Base-by-base conservation (phyloP, 2,888 invertebrate genomes). In the Holacanthella duospinosa region DNA sequence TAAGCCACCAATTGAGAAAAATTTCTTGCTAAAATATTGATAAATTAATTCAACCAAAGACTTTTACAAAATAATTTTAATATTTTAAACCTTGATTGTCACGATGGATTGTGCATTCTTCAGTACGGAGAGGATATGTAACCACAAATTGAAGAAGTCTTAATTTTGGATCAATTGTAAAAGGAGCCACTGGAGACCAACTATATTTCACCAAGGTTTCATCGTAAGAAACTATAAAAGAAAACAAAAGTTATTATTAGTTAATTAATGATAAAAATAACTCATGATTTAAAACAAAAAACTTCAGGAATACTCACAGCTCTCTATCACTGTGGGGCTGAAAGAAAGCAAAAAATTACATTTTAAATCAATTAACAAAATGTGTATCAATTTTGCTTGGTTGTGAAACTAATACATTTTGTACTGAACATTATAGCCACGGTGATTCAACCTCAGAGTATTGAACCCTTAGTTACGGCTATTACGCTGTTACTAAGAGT, bases 111-210 rank as follows among this genome's bases (percentile, higher is more conserved):
- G 60, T 16, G 21, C 21, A n/a, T 60, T 60, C 54, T 19, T 60
- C 54, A 6, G 16, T 77, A 63, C 86, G 80, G 62, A 87, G 74
- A 0, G 88, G 88, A 68, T 86, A 81, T 0, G 85, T 86, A 64
- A 89, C 84, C 75, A 88, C 85, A 75, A 89, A 89, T 77, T 89
- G 89, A 64, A 89, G 79, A 19, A 89, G 77, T 74, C 88, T 88
- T 44, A 89, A 76, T 75, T 89, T 88, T 1, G 88, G 88, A 77
- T 88, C 88, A 28, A 89, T 83, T 0, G 84, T 86, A 0, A 89
- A 67, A 1, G 64, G 55, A 29, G 59, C 88, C 0, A 87, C 86
- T 0, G 84, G 81, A 63, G 84, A 84, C 89, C 89, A 89, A 62
- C 83, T 83, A 59, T 89, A 80, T 69, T 84, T 80, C 53, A 89